Evolutionary conservation across 2,797 vertebrate genomes (phyloP).

Genomic region (Catostomus latipinnis): DNA sequence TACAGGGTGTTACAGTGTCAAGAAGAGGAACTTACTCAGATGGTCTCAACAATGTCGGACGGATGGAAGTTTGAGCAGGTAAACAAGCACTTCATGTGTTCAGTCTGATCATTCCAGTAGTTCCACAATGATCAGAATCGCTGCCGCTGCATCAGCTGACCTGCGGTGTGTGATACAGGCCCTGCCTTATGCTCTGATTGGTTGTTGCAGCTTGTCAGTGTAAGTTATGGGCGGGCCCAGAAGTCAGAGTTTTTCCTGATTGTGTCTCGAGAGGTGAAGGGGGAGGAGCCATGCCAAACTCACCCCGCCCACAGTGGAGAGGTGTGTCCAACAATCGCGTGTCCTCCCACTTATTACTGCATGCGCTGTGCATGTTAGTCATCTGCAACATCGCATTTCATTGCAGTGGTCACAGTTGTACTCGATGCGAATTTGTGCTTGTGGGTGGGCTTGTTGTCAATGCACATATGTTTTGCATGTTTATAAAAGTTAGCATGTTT

Average conservation of each 20-base stretch:
- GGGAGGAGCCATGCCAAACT: conserved; percentile 85
- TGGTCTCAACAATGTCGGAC: conserved; percentile 91
- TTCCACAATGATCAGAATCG: conserved; percentile 42
- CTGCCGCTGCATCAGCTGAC: conserved; percentile 36
- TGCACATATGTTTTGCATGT: conserved; percentile 11
- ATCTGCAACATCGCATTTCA: not conserved
- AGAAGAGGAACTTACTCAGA: conserved; percentile 89
- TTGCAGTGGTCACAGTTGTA: conserved; percentile 11
- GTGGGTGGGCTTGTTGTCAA: not conserved
- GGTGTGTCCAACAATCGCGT: conserved; percentile 86
- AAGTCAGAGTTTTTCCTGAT: conserved; percentile 98
- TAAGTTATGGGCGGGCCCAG: conserved; percentile 92
- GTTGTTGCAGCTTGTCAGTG: conserved; percentile 95
- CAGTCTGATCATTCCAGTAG: conserved; percentile 35
- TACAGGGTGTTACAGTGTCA: conserved; percentile 98
- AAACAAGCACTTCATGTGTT: conserved; percentile 5
- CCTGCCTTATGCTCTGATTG: conserved; percentile 86
- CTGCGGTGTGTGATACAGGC: conserved; percentile 45
- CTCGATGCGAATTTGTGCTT: not conserved
- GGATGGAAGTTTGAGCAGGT: conserved; percentile 93
- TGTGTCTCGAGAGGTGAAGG: conserved; percentile 94
- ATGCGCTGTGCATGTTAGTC: conserved; percentile 64
- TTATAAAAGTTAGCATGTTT: conserved; percentile 20
- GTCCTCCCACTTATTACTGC: conserved; percentile 80
- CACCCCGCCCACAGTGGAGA: conserved; percentile 90